Evolutionary conservation across 2,113 vertebrate species (phyloP).

Genomic region (Sapayoa aenigma): DNA sequence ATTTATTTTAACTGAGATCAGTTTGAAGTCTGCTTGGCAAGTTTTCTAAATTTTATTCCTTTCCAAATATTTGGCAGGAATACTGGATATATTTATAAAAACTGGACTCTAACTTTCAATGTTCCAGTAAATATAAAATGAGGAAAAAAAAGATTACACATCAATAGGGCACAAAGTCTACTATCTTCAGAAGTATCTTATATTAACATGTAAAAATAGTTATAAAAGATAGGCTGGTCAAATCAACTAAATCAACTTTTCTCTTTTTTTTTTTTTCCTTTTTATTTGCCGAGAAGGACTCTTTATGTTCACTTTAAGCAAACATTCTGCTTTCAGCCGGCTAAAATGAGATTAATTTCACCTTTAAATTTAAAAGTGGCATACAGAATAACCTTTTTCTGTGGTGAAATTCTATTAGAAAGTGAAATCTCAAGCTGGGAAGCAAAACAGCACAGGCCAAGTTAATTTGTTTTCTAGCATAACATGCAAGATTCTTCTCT

Average conservation of each 20-base stretch:
- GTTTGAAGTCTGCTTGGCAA: background rate
- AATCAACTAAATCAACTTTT: background rate
- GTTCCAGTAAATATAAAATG: background rate
- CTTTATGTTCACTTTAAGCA: background rate
- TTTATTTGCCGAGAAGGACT: too few species aligned
- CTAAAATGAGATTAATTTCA: background rate
- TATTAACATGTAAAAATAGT: background rate
- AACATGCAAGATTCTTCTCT: background rate
- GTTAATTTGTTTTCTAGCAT: background rate
- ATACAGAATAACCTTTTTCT: background rate
- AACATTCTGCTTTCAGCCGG: background rate
- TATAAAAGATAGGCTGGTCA: background rate
- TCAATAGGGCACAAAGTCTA: background rate
- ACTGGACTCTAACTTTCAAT: background rate
- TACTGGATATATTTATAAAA: background rate
- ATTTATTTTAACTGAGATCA: background rate
- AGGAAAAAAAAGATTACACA: background rate
- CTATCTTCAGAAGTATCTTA: background rate
- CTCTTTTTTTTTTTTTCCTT: background rate
- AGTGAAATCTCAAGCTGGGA: background rate
- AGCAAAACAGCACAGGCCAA: background rate
- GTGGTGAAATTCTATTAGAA: background rate
- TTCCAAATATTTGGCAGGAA: background rate
- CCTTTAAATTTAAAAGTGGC: background rate
- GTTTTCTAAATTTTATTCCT: background rate